Percentiles rank a stretch among this genome's conserved stretches.
phyloP scores from a whole-genome alignment of 2,113 vertebrate genomes.

The Percopsis transmontana region DNA sequence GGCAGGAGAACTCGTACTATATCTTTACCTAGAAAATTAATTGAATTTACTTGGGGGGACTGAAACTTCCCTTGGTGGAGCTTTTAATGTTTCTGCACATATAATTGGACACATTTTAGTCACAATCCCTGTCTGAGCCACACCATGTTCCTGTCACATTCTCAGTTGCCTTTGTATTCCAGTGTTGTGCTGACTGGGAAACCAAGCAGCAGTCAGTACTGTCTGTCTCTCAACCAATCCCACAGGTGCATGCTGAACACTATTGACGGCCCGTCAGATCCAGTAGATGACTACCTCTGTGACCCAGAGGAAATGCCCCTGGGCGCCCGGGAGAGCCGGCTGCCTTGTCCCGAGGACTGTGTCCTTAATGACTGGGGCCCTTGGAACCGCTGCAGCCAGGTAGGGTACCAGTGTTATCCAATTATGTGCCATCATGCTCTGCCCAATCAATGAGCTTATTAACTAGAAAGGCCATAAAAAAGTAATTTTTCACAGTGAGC shows the following conservation, averaged over 20 bases:
- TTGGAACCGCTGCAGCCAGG: conserved; percentile 90
- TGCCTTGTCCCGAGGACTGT: conserved; percentile 95
- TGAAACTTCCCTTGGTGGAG: too few relatives aligned
- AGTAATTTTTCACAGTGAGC: too few relatives aligned
- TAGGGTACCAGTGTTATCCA: conserved; percentile 66
- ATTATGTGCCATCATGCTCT: not conserved
- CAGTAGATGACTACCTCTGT: conserved; percentile 94
- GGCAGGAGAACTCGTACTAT: too few relatives aligned
- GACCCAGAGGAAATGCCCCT: conserved; percentile 97
- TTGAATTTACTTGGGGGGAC: too few relatives aligned
- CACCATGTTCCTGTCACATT: not conserved
- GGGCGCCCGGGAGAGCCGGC: conserved; percentile 87
- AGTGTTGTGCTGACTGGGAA: too few relatives aligned
- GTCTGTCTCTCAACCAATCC: not conserved
- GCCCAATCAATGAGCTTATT: too few relatives aligned
- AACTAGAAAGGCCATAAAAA: too few relatives aligned
- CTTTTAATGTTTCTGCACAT: too few relatives aligned
- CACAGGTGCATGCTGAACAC: conserved; percentile 97
- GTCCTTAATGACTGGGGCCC: conserved; percentile 93
- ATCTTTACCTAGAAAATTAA: too few relatives aligned
- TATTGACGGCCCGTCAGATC: conserved; percentile 90
- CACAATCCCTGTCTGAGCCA: not conserved
- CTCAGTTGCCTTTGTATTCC: not conserved
- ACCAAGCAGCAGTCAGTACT: not conserved
- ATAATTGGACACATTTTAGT: not conserved